Evolutionary conservation across 2,113 vertebrate species (phyloP).

Genomic region (Zosterops lateralis): DNA sequence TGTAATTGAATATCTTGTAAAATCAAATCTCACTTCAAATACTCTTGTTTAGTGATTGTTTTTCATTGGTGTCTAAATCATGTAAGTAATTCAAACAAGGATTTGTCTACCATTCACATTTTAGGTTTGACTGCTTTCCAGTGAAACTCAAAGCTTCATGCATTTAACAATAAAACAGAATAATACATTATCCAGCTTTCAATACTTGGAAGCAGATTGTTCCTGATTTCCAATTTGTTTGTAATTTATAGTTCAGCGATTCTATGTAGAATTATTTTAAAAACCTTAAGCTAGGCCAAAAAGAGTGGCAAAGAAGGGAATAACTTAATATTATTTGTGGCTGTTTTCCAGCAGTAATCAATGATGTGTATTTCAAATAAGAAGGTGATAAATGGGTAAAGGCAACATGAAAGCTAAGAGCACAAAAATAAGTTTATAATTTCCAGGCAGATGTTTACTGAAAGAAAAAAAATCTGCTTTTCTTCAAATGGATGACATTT

Average conservation of each 20-base stretch:
- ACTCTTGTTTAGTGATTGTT: not conserved
- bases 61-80: not conserved
- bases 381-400: not conserved
- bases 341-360: not conserved
- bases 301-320: not conserved
- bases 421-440: not conserved
- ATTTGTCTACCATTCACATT: not conserved
- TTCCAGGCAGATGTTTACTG: not conserved
- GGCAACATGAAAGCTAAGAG: not conserved
- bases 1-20: not conserved
- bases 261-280: not conserved
- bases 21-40: not conserved
- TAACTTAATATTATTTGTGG: not conserved
- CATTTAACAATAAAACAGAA: not conserved
- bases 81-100: not conserved
- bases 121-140: not conserved
- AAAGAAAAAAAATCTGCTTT: not conserved
- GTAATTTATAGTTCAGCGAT: not conserved
- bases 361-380: not conserved
- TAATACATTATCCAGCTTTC: not conserved
- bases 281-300: not conserved
- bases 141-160: not conserved
- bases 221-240: not conserved
- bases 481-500: not conserved
- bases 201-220: not conserved